Conservation (phyloP, 2,797 vertebrate species). For the Astyanax mexicanus region DNA sequence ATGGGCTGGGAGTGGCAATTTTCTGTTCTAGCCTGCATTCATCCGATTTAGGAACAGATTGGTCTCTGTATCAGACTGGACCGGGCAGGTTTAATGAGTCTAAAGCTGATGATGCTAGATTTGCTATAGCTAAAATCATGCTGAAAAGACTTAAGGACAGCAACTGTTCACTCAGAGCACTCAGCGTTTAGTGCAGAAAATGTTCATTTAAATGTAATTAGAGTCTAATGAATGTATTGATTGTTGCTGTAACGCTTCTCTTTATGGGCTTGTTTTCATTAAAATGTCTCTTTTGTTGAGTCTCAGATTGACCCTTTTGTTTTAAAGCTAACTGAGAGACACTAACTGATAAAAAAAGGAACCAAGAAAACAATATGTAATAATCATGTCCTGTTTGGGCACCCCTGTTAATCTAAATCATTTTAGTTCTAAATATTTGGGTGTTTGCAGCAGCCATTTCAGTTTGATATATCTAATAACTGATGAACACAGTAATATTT, state of each 20-base stretch:
- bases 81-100: neutral
- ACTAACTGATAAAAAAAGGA: too few species aligned
- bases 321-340: neutral
- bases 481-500: too few species aligned
- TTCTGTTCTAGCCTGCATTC: neutral
- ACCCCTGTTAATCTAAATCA: too few species aligned
- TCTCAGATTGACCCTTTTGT: neutral
- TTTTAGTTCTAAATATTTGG: too few species aligned
- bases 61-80: neutral
- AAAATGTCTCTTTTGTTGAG: neutral
- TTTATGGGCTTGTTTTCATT: neutral
- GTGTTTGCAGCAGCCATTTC: too few species aligned
- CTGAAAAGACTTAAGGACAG: neutral
- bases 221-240: neutral
- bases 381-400: too few species aligned
- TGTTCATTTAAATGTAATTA: neutral
- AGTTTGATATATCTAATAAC: too few species aligned
- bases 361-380: too few species aligned
- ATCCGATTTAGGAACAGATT: conserved; percentile 8
- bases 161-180: neutral
- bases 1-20: neutral
- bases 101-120: neutral
- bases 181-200: neutral
- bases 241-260: neutral
- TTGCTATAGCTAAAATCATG: too few species aligned